Evolutionary conservation across 2,888 invertebrate species (phyloP), one percentile per base, ranked within the genome.

Genomic region (Amiota minor): DNA sequence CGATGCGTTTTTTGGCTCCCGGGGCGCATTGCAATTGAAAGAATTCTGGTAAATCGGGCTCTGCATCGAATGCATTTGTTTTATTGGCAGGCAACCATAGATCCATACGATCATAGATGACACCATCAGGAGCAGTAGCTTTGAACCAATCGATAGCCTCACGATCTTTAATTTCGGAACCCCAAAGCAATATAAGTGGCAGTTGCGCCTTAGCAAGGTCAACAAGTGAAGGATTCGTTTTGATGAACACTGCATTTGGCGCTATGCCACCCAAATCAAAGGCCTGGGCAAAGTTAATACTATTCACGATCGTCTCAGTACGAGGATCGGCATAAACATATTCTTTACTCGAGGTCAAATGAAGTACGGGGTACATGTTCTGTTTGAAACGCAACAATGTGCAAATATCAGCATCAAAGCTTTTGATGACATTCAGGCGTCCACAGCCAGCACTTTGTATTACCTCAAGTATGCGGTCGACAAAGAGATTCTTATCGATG

Each of bases 351-450:
- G 93, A 92, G 53, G 94, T 93, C 73, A 99, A 91, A 88, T 99
- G 98, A 91, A 99, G 93, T 9, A 98, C 96, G 0, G 99, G 99
- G 90, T 97, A 99, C 88, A 95, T 95, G 90, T 98, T 98, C 91
- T 99, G 99, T 88, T 99, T 99, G 84, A 95, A 91, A 23, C 96
- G 93, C 78, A 98, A 92, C 95, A 98, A 94, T 0, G 95, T 93
- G 89, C 98, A 98, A 78, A 98, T 94, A 88, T 99, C 98, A 0
- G 98, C 97, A 90, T 98, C 97, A 90, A 99, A 99, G 81, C 96
- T 96, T 0, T 97, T 97, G 85, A 99, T 95, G 70, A 99, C 94
- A 72, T 99, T 95, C 72, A 96, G 93, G n/a, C 99, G 92, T 0
- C 93, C 91, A 2, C 94, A 95, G 8, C 95, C 97, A 87, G 95